These are phyloP conservation scores for Sturnus vulgaris DNA, from an alignment of 2,113 vertebrate genomes.

Conservation along the genomic window DNA sequence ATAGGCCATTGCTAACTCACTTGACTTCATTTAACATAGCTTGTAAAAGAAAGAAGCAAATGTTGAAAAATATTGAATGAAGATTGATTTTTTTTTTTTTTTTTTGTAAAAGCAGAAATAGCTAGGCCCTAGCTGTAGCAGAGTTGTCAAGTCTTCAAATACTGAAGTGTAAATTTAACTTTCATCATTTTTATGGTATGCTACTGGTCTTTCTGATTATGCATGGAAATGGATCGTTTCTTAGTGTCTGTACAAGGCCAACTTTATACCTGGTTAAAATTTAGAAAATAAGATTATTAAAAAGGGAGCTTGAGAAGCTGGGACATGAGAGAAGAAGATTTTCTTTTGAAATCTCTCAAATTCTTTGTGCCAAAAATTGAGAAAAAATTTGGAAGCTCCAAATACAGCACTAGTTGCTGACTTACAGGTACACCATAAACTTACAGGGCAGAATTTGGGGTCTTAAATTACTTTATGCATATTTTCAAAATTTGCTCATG, in stretches of 20 bases:
- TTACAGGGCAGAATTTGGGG: neutral
- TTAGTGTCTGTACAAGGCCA: neutral
- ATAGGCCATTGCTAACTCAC: neutral
- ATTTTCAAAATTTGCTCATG: neutral
- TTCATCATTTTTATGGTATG: neutral
- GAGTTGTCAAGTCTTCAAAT: neutral
- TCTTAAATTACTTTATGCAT: neutral
- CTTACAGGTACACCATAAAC: fast-evolving
- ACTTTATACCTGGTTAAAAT: neutral
- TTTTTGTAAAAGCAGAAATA: neutral
- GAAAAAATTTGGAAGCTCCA: neutral
- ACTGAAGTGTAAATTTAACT: neutral
- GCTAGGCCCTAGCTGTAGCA: neutral
- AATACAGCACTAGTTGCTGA: neutral
- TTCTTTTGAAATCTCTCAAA: neutral
- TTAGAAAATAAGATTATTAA: neutral
- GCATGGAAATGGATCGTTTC: neutral
- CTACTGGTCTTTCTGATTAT: neutral
- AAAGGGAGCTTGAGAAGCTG: neutral
- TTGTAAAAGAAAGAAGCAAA: neutral
- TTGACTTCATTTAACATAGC: neutral
- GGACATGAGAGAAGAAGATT: neutral
- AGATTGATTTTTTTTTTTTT: neutral
- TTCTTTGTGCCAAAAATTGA: neutral
- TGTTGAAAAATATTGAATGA: neutral